Percentiles rank a stretch among this genome's conserved stretches.
These are phyloP conservation scores for Drosophila nebulosa DNA, from an alignment of 1,140 invertebrate species.

Conservation along the genomic window DNA sequence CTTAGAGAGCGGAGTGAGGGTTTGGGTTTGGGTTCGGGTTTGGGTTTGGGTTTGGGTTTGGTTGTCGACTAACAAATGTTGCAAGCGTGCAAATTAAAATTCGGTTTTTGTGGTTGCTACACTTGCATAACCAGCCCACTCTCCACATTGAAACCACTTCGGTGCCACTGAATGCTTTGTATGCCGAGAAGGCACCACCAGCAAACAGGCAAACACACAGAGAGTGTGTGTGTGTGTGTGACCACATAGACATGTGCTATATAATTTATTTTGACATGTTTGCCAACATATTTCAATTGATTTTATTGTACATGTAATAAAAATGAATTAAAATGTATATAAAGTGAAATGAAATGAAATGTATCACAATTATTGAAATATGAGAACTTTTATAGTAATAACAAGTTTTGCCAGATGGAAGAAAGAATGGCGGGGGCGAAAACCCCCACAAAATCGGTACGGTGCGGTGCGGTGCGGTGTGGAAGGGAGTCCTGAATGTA, in stretches of 20 bases:
- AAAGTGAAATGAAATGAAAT: conserved; percentile 63
- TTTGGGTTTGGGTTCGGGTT: conserved; percentile 26
- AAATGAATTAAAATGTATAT: conserved; percentile 52
- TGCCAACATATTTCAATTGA: conserved; percentile 81
- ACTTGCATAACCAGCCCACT: conserved; percentile 68
- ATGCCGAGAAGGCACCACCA: conserved; percentile 29
- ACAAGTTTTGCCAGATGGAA: conserved; percentile 53
- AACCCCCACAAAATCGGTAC: background rate
- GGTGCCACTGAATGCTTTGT: conserved; percentile 4
- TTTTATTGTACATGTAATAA: conserved; percentile 68
- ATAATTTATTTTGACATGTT: conserved; percentile 81
- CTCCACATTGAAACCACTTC: conserved; percentile 12
- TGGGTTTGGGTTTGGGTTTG: background rate
- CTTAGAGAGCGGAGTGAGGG: conserved; percentile 44
- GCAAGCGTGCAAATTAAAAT: conserved; percentile 80
- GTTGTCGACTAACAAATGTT: conserved; percentile 57
- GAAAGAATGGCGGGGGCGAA: background rate
- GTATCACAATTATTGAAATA: conserved; percentile 78
- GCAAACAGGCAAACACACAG: conserved; percentile 37
- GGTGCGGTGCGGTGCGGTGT: too few species aligned
- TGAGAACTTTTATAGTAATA: conserved; percentile 64
- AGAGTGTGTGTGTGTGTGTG: too few species aligned
- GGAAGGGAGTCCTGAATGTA: conserved; percentile 3
- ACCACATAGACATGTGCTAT: conserved; percentile 56
- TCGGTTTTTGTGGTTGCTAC: conserved; percentile 78